Conservation (phyloP, 2,113 vertebrate genomes). For the Engraulis encrasicolus region DNA sequence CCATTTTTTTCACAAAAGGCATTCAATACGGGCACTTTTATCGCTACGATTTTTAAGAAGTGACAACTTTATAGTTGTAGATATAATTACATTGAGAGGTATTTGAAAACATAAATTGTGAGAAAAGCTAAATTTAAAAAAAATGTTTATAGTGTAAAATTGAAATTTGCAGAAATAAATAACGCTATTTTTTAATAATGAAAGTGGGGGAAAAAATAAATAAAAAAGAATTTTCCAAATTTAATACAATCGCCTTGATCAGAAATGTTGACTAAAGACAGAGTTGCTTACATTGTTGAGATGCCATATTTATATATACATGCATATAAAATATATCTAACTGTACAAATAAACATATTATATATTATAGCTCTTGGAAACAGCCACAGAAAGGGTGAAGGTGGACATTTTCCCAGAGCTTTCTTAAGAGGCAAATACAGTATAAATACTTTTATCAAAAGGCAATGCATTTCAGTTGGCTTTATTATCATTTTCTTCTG, state of each 20-base stretch:
- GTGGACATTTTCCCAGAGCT: slow-evolving; percentile 61
- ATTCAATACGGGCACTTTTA: slow-evolving; percentile 73
- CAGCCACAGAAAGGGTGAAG: slow-evolving; percentile 73
- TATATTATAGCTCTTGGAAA: slow-evolving; percentile 86
- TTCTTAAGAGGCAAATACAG: slow-evolving; percentile 72
- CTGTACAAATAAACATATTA: slow-evolving; percentile 61
- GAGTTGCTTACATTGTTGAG: slow-evolving; percentile 79
- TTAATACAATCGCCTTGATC: slow-evolving; percentile 64
- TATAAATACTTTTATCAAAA: slow-evolving; percentile 66
- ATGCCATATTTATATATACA: slow-evolving; percentile 86
- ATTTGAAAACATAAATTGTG: slow-evolving; percentile 78
- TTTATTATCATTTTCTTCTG: slow-evolving; percentile 49
- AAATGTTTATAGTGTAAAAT: slow-evolving; percentile 94
- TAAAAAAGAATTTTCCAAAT: slow-evolving; percentile 83
- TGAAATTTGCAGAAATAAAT: slow-evolving; percentile 92
- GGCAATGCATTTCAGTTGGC: slow-evolving; percentile 59
- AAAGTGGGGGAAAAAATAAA: slow-evolving; percentile 79
- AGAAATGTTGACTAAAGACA: slow-evolving; percentile 70
- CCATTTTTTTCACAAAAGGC: slow-evolving; percentile 48
- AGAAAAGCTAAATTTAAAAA: slow-evolving; percentile 57
- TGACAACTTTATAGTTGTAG: slow-evolving; percentile 80
- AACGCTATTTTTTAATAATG: slow-evolving; percentile 90
- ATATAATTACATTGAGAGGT: slow-evolving; percentile 73
- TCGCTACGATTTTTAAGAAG: slow-evolving; percentile 70
- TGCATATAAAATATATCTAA: slow-evolving; percentile 48